These are phyloP conservation scores for Cynopterus brachyotis DNA, from an alignment of 2,113 vertebrate species.

Conservation along the genomic window DNA sequence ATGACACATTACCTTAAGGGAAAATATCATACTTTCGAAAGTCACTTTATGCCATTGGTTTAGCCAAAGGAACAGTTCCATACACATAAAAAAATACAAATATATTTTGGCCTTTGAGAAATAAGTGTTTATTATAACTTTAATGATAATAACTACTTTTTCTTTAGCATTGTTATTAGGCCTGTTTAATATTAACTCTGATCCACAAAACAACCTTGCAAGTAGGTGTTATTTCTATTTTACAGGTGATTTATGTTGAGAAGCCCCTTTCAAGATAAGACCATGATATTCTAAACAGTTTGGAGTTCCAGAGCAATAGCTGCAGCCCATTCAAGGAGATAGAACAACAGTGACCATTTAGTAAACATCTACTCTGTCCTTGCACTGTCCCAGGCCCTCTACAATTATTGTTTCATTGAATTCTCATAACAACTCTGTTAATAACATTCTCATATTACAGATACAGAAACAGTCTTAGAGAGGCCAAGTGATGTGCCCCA, in stretches of 20 bases:
- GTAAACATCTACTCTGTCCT: not conserved
- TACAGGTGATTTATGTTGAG: not conserved
- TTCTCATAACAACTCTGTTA: not conserved
- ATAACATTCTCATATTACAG: not conserved
- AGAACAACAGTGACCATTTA: not conserved
- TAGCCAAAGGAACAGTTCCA: not conserved
- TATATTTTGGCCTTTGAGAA: not conserved
- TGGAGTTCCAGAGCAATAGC: not conserved
- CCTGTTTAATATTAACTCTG: slow-evolving; percentile 7
- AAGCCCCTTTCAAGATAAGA: not conserved
- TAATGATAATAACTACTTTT: not conserved
- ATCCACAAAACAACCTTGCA: slow-evolving; percentile 27
- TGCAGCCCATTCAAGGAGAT: not conserved
- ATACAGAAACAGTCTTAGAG: slow-evolving; percentile 3
- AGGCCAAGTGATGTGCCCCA: not conserved
- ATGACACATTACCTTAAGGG: not conserved
- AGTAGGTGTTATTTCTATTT: not conserved
- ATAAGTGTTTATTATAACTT: not conserved
- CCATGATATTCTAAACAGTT: not conserved
- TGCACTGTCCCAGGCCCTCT: not conserved
- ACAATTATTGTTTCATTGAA: not conserved
- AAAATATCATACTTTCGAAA: slow-evolving; percentile 17
- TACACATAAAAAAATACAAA: not conserved
- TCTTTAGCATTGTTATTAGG: not conserved
- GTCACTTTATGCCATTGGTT: not conserved